Conservation (phyloP, 2,888 invertebrate genomes). For the Graphium colonna region DNA sequence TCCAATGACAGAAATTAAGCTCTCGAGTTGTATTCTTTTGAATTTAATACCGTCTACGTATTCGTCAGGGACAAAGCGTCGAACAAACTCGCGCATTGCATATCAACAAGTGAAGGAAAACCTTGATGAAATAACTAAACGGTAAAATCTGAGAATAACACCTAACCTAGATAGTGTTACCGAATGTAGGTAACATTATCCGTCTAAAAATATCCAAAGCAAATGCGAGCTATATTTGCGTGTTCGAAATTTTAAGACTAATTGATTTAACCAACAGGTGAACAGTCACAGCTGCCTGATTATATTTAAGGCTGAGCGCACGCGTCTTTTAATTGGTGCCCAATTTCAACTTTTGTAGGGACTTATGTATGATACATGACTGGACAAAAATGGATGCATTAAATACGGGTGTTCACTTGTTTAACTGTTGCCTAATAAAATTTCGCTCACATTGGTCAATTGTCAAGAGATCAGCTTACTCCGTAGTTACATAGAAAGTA, state of each 20-base stretch:
- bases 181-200: slow-evolving; percentile 7
- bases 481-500: too few relatives aligned
- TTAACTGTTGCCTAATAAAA: too few relatives aligned
- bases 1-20: too few relatives aligned
- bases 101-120: slow-evolving; percentile 22
- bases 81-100: slow-evolving; percentile 11
- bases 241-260: too few relatives aligned
- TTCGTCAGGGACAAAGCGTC: slow-evolving; percentile 5
- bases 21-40: background rate
- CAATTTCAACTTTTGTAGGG: too few relatives aligned
- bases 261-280: too few relatives aligned
- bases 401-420: too few relatives aligned
- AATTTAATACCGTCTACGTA: background rate
- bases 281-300: background rate
- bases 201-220: background rate
- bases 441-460: too few relatives aligned
- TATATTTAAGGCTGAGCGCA: background rate
- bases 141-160: slow-evolving; percentile 9
- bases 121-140: slow-evolving; percentile 16
- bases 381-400: too few relatives aligned
- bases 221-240: background rate
- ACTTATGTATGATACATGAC: too few relatives aligned
- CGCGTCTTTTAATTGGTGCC: too few relatives aligned
- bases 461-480: too few relatives aligned
- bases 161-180: slow-evolving; percentile 15